A percentile compares a stretch with the other conserved stretches of the same genome.
Evolutionary conservation across 2,888 invertebrate species (phyloP).

Genomic region (Dynastes hyllus): DNA sequence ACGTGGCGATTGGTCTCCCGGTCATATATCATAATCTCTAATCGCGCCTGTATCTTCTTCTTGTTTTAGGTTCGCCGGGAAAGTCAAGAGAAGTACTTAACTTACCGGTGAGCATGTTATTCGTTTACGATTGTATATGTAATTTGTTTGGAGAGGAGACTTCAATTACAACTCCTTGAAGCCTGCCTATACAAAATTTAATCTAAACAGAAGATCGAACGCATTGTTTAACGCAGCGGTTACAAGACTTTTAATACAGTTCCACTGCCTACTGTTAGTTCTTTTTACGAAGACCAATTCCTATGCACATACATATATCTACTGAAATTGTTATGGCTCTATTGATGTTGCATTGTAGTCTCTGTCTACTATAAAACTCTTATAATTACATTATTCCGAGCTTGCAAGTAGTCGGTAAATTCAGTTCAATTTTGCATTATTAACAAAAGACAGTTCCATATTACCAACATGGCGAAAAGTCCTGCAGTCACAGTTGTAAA

Average conservation of each 20-base stretch:
- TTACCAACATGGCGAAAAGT: no score
- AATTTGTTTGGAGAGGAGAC: constrained; percentile 56
- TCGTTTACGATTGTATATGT: constrained; percentile 26
- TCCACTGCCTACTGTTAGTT: constrained; percentile 41
- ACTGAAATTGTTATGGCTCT: no score
- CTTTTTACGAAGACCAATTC: no score
- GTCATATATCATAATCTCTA: constrained; percentile 57
- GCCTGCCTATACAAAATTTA: constrained; percentile 53
- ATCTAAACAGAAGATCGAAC: constrained; percentile 36
- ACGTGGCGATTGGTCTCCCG: constrained; percentile 53
- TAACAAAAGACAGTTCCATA: no score
- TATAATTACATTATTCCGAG: no score
- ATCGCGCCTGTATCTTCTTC: constrained; percentile 48
- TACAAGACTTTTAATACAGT: constrained; percentile 47
- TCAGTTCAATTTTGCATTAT: no score
- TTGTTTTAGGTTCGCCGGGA: constrained; percentile 8
- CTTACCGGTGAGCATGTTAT: background rate
- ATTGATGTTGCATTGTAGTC: no score
- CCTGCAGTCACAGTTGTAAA: no score
- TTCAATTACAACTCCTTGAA: constrained; percentile 56
- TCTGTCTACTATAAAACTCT: no score
- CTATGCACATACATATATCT: no score
- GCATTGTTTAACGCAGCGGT: constrained; percentile 34
- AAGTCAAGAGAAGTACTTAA: constrained; percentile 56
- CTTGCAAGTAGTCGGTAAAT: no score